Evolutionary conservation across 2,888 invertebrate genomes (phyloP), one percentile per base, ranked within the genome.

Genomic region (Colostygia pectinataria): DNA sequence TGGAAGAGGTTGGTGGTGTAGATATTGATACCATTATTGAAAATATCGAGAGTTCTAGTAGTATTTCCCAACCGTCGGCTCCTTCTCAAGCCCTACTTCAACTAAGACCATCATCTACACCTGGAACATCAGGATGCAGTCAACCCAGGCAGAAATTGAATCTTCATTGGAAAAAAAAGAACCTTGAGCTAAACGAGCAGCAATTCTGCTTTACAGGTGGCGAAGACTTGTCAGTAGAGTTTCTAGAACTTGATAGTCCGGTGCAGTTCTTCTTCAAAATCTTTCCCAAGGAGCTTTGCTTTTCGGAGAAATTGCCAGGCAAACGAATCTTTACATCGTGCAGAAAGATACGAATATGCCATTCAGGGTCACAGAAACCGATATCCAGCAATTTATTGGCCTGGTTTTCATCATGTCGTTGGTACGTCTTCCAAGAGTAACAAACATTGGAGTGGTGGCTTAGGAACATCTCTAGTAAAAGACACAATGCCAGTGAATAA

Each of bases 361-460:
- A 5, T 25, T 25, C 8, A 3, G 25, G 25, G 25, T 25, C 25
- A 25, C 25, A 25, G 25, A 25, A 25, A 7, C 25, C 3, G 25
- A 25, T 25, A 25, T 25, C 25, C 8, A 25, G 8, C 25, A 25
- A 25, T 25, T 25, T 25, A 25, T 25, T 25, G 25, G n/a, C 4
- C 25, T 25, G 25, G 25, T 13, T 25, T 58, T 58, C 47, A 59
- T 56, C 25, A 25, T 13, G 31, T 14, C 14, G 14, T 31, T 31
- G 14, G 4, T 4, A 31, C 12, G 33, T n/a, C n/a, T n/a, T n/a
- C n/a, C n/a, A n/a, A n/a, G n/a, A n/a, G n/a, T n/a, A n/a, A n/a
- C n/a, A 33, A 33, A 15, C 9, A 33, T 25, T 25, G 25, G 25
- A 25, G 25, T 4, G 4, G 18, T 4, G 2, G 25, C 8, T 5